Evolutionary conservation across 2,888 invertebrate species (phyloP).

Genomic region (Eulithis testata): DNA sequence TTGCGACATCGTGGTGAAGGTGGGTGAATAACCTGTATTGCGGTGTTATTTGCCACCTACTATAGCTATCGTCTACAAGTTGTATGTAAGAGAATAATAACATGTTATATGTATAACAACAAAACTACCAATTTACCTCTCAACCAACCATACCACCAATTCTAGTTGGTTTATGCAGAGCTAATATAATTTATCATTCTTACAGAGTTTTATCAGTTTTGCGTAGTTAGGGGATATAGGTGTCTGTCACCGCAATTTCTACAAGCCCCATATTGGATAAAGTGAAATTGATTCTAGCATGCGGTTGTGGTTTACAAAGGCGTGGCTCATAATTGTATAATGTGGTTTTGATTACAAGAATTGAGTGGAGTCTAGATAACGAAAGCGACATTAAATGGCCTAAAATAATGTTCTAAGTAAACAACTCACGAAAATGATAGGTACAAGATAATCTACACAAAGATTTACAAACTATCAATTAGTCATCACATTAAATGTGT

Average conservation of each 20-base stretch:
- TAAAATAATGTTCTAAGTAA: too few species aligned
- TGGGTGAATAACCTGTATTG: too few species aligned
- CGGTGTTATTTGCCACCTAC: too few species aligned
- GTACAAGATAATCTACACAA: too few species aligned
- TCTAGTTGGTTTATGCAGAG: slow-evolving; percentile 19
- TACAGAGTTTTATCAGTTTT: slow-evolving; percentile 26
- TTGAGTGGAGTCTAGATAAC: neutral
- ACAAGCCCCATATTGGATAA: slow-evolving; percentile 32
- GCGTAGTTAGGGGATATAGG: slow-evolving; percentile 23
- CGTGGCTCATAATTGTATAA: slow-evolving; percentile 18
- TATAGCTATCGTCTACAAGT: too few species aligned
- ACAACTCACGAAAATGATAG: too few species aligned
- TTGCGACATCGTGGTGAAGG: too few species aligned
- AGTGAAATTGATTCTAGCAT: slow-evolving; percentile 36
- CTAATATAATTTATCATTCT: slow-evolving; percentile 27
- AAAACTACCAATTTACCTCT: neutral
- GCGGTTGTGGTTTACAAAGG: slow-evolving; percentile 20
- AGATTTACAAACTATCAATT: too few species aligned
- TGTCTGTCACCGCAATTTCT: slow-evolving; percentile 31
- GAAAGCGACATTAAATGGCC: neutral
- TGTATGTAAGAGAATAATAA: too few species aligned
- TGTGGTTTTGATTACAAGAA: slow-evolving; percentile 7
- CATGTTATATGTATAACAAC: too few species aligned
- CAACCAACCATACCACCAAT: slow-evolving; percentile 15
- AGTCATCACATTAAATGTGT: too few species aligned